Evolutionary conservation across 2,888 invertebrate species (phyloP), one percentile per base, ranked within the genome.

Genomic region (Drosophila macrospina): DNA sequence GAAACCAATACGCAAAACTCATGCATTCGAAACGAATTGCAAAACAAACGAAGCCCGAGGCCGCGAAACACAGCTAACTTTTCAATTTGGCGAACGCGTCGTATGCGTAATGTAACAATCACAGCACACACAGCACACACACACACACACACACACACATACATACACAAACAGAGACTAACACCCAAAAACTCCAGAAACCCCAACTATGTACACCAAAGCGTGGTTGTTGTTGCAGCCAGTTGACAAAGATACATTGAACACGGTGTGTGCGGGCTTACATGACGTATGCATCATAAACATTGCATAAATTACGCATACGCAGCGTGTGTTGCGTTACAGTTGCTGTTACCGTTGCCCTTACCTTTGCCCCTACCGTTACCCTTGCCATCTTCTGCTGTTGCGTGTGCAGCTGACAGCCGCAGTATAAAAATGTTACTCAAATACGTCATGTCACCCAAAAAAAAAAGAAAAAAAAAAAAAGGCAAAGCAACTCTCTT

Each of bases 211-310:
- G 28, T 4, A 20, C 2, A 20, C 20, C 16, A 52, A 28, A 52
- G 16, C 39, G 30, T n/a, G 32, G 36, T n/a, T 69, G 48, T 26
- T 44, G 55, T 41, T 57, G 41, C 42, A 52, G 39, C 57, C 42
- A 52, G 39, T 61, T 78, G 68, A 78, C 68, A 78, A 50, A 56
- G 67, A 56, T 56, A 67, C 62, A 72, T 69, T 60, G 59, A 42
- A 45, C 32, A 60, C 42, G 39, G 16, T 8, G 30, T 15, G 11
- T n/a, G 41, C 5, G 5, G 69, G 77, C 73, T 69, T 60, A 86
- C 81, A 80, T 68, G 78, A 64, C 86, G 81, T 71, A 86, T 81
- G 67, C 80, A 67, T 82, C 45, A 81, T 83, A 73, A 60, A 45
- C 66, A 54, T 39, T 63, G 78, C 68, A 70, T 65, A 69, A 60